Base-by-base conservation (phyloP, 2,888 invertebrate species). In the Myathropa florea region DNA sequence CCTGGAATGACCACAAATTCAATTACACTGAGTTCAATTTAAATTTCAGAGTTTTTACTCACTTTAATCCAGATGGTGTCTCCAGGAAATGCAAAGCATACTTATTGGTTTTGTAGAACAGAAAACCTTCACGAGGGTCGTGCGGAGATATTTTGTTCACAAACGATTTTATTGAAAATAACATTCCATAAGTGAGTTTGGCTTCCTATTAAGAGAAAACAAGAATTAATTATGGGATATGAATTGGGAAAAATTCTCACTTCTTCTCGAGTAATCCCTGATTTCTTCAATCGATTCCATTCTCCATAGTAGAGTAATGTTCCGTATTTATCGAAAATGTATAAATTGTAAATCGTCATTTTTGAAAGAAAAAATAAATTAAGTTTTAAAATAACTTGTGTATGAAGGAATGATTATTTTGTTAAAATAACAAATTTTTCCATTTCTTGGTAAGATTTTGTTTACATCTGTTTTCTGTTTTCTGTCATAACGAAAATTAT, bases 151-250 rank as follows among this genome's bases (percentile, higher is more conserved):
- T 97, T 94, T 98, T 98, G 88, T 95, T 95, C 0, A 98, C 97
- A 94, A 99, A 99, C 0, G 98, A 99, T 92, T 99, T 98, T 68
- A 99, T 96, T 0, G 99, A 99, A 92, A 97, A 98, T 33, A 99
- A 93, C 98, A 99, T 98, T 55, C 99, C 99, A 93, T 98, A 99
- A 95, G 99, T 98, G 72, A 99, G 93, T 92, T 99, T 99, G 14
- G 97, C 98, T 94, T 99, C 99, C 98, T 99, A 93, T 84, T 95
- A 94, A 14, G 10, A n/a, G 26, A 57, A 36, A 67, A 33, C 73
- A 55, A 60, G 53, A 24, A 78, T 0, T 18, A 18, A 18, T 46
- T 7, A 18, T 18, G 0, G 2, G 46, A 46, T 2, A 6, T 18
- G 2, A 0, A 18, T 0, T 18, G 7, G 1, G 46, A n/a, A 18